These are phyloP conservation scores for Planiliza haematocheilus DNA, from an alignment of 2,113 vertebrate genomes.

Conservation along the genomic window DNA sequence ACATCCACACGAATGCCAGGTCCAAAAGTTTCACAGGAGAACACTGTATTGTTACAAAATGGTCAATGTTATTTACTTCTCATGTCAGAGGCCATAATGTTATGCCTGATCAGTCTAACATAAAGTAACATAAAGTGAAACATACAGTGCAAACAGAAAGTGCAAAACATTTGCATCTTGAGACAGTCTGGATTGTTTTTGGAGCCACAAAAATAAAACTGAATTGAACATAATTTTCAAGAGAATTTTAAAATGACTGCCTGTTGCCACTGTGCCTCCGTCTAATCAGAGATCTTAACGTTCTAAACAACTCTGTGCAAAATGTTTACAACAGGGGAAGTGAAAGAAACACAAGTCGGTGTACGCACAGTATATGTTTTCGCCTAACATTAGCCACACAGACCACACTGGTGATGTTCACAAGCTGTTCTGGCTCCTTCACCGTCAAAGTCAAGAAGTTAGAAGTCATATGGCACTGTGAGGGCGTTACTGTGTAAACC, in stretches of 20 bases:
- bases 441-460: background rate
- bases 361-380: conserved; percentile 5
- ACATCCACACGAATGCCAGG: too few relatives aligned
- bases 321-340: conserved; percentile 43
- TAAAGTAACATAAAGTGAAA: too few relatives aligned
- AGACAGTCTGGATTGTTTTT: too few relatives aligned
- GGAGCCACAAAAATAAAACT: too few relatives aligned
- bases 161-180: too few relatives aligned
- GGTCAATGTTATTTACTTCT: too few relatives aligned
- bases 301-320: conserved; percentile 7
- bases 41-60: too few relatives aligned
- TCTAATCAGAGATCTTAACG: background rate
- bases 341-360: conserved; percentile 13
- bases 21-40: too few relatives aligned
- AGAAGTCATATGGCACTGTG: too few relatives aligned
- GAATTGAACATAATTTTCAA: background rate
- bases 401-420: conserved; percentile 38
- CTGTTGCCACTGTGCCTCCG: background rate
- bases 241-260: background rate
- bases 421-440: conserved; percentile 1
- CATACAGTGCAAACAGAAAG: background rate
- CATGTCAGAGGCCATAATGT: too few relatives aligned
- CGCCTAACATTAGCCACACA: conserved; percentile 27
- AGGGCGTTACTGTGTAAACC: background rate
- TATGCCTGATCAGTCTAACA: too few relatives aligned